A percentile compares a stretch with the other conserved stretches of the same genome.
Conservation (phyloP, 2,113 vertebrate genomes). For the Pterocles orientalis region DNA sequence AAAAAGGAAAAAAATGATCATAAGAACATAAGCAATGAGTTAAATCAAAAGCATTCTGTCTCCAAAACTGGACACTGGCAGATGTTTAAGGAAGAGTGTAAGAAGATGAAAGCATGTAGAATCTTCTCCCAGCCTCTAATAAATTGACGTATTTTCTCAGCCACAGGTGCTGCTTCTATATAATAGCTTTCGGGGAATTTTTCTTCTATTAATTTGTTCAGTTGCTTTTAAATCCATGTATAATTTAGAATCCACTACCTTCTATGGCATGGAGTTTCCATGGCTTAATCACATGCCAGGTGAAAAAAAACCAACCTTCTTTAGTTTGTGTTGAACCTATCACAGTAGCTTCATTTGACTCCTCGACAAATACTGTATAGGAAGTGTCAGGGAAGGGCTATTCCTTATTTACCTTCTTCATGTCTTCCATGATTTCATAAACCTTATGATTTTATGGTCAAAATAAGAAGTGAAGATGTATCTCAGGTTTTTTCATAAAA, state of each 20-base stretch:
- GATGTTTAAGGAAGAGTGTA: not conserved
- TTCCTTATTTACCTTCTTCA: not conserved
- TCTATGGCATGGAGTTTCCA: not conserved
- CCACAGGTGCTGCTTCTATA: not conserved
- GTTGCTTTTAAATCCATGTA: not conserved
- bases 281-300: not conserved
- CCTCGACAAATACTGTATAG: not conserved
- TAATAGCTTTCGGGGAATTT: not conserved
- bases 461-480: not conserved
- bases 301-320: not conserved
- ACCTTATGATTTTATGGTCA: not conserved
- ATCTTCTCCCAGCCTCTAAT: not conserved
- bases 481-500: not conserved
- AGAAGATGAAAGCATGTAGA: not conserved
- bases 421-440: not conserved
- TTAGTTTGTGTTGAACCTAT: not conserved
- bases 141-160: not conserved
- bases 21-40: not conserved
- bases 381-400: not conserved
- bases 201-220: not conserved
- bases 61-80: not conserved
- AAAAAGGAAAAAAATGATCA: accelerated
- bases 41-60: not conserved
- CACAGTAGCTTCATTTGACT: not conserved
- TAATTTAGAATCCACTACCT: not conserved